Percentiles rank a stretch among this genome's conserved stretches.
These are phyloP conservation scores for Andrena bicolor DNA, from an alignment of 2,888 invertebrate genomes.

Conservation along the genomic window DNA sequence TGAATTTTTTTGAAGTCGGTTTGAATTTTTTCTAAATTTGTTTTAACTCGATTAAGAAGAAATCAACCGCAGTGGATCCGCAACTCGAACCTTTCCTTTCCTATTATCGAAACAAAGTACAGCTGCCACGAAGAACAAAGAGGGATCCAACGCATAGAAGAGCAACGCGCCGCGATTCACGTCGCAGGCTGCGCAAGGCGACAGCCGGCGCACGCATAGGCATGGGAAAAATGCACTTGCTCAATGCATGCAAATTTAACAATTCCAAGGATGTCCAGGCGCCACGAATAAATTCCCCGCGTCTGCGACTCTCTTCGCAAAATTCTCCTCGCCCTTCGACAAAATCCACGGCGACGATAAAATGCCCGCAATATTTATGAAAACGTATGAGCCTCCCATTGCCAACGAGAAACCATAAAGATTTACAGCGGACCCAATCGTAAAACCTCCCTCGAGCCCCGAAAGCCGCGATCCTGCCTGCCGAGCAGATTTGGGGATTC, in stretches of 20 bases:
- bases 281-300: conserved; percentile 1
- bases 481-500: conserved; percentile 2
- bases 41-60: too few relatives aligned
- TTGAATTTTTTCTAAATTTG: too few relatives aligned
- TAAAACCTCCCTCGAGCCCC: background rate
- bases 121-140: conserved; percentile 28
- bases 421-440: background rate
- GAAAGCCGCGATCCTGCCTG: background rate
- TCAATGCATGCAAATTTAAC: conserved; percentile 33
- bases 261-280: conserved; percentile 29
- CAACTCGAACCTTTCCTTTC: background rate
- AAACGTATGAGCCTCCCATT: too few relatives aligned
- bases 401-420: background rate
- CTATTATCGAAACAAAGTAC: background rate
- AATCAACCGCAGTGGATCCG: too few relatives aligned
- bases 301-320: background rate
- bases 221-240: conserved; percentile 54
- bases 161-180: conserved; percentile 31
- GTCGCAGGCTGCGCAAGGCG: conserved; percentile 26
- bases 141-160: conserved; percentile 5
- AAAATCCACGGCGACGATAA: background rate
- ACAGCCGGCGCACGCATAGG: conserved; percentile 36
- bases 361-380: too few relatives aligned
- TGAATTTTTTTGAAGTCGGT: too few relatives aligned
- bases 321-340: conserved; percentile 2